Conservation (phyloP, 2,888 invertebrate species). For the Sphaerophoria rueppellii region DNA sequence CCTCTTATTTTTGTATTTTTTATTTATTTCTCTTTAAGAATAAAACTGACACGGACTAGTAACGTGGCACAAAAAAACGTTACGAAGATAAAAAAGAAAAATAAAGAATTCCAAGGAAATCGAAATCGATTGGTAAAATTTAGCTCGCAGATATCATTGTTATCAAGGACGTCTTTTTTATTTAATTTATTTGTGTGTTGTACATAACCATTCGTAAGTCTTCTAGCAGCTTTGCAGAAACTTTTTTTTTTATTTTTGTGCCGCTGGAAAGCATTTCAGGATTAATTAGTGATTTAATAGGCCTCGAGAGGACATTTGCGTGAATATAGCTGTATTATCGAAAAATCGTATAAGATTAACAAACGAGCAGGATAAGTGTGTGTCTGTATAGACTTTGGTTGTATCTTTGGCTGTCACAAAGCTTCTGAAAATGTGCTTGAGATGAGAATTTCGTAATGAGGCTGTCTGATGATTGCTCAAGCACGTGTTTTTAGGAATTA, state of each 20-base stretch:
- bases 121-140: slow-evolving; percentile 24
- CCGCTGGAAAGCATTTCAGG: slow-evolving; percentile 14
- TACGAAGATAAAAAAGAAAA: neutral
- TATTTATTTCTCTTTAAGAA: slow-evolving; percentile 2
- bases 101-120: slow-evolving; percentile 10
- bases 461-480: neutral
- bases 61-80: neutral
- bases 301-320: slow-evolving; percentile 18
- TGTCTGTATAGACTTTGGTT: neutral
- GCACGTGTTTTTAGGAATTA: slow-evolving; percentile 23
- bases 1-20: neutral
- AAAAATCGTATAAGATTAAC: slow-evolving; percentile 21
- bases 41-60: slow-evolving; percentile 13
- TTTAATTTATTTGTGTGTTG: neutral
- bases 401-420: slow-evolving; percentile 22
- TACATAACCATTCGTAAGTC: neutral
- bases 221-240: neutral
- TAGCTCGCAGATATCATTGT: slow-evolving; percentile 4
- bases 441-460: slow-evolving; percentile 14
- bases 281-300: slow-evolving; percentile 37
- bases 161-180: slow-evolving; percentile 1
- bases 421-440: slow-evolving; percentile 8
- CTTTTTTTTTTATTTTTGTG: neutral
- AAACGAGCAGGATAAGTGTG: neutral
- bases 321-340: slow-evolving; percentile 2